phyloP scores from a whole-genome alignment of 2,888 invertebrate genomes.

The Dicranocentrus wangi region DNA sequence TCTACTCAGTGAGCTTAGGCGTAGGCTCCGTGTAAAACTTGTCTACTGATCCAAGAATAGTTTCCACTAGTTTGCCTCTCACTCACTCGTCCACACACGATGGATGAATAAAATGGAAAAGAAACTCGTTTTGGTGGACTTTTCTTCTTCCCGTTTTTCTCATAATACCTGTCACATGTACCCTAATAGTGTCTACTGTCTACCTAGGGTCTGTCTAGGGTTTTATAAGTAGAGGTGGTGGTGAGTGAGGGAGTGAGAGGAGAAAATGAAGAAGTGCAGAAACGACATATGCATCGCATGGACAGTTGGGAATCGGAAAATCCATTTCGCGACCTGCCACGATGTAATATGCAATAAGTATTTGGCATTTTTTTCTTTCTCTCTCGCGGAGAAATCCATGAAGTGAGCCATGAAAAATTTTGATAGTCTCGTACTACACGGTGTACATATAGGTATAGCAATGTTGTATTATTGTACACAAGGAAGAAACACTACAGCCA shows the following conservation, averaged over 20 bases:
- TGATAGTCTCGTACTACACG: conserved; percentile 15
- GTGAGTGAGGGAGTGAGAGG: too few relatives aligned
- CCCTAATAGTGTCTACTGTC: too few relatives aligned
- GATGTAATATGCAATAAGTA: conserved; percentile 51
- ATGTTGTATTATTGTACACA: too few relatives aligned
- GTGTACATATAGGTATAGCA: not conserved
- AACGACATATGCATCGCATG: conserved; percentile 4
- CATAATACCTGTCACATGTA: not conserved
- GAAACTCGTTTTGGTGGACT: conserved; percentile 21
- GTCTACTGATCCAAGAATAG: conserved; percentile 49
- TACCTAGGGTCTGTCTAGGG: too few relatives aligned
- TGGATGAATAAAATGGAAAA: conserved; percentile 7
- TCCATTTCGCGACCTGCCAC: conserved; percentile 35
- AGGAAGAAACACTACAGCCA: not conserved
- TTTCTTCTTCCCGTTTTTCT: conserved; percentile 1
- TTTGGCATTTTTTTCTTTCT: conserved; percentile 39
- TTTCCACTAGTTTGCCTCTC: conserved; percentile 40
- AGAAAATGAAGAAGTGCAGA: not conserved
- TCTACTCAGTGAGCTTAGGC: conserved; percentile 1
- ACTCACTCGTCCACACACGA: not conserved
- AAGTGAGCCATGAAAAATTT: conserved; percentile 44
- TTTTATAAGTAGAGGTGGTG: too few relatives aligned
- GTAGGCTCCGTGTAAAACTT: conserved; percentile 35
- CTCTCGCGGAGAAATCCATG: conserved; percentile 29
- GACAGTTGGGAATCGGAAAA: conserved; percentile 50